Base-by-base conservation (phyloP, 1,140 invertebrate genomes). In the Cataglyphis hispanica region DNA sequence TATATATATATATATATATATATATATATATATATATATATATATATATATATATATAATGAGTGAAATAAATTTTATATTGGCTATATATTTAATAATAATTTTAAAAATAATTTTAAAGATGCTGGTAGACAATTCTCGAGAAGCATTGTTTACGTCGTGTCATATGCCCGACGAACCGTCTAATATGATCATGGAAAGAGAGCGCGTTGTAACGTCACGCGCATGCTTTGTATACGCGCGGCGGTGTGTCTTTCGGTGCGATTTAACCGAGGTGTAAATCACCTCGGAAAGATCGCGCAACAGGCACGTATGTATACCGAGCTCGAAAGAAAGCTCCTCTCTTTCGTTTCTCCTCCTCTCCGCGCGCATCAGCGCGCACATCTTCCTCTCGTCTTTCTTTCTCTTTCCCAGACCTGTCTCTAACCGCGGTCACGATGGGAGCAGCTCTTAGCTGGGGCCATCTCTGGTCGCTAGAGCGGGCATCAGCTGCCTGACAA, bases 401-500 rank as follows among this genome's bases (percentile, higher is more conserved):
- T 83, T 53, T 25, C 25, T 75, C 70, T 78, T 69, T 61, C 34
- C 27, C 27, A 34, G 46, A 50, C 7, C 61, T 40, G 40, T 66
- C 46, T 70, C 58, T 22, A 34, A 19, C 50, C 87, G 80, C 81
- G 43, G 50, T 83, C 56, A 74, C 63, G 84, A 86, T 88, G 85
- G 87, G 78, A 86, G 66, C 87, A 58, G 43, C 85, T 87, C 80
- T 87, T 77, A 67, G 89, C 86, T 3, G 87, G 72, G 83, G 61
- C 90, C 90, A 91, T 89, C 85, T 77, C 74, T 72, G 69, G 69
- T 84, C 80, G 88, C 86, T 90, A 84, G 88, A 88, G 89, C 91
- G 77, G 83, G 91, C 92, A 93, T 93, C 92, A 93, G 92, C 92
- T 93, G 92, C 74, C 90, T 93, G 92, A 93, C 92, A 93, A 93